A percentile compares a stretch with the other conserved stretches of the same genome.
These are phyloP conservation scores for Polydrusus pterygomalis DNA, from an alignment of 2,888 invertebrate species.

Conservation along the genomic window DNA sequence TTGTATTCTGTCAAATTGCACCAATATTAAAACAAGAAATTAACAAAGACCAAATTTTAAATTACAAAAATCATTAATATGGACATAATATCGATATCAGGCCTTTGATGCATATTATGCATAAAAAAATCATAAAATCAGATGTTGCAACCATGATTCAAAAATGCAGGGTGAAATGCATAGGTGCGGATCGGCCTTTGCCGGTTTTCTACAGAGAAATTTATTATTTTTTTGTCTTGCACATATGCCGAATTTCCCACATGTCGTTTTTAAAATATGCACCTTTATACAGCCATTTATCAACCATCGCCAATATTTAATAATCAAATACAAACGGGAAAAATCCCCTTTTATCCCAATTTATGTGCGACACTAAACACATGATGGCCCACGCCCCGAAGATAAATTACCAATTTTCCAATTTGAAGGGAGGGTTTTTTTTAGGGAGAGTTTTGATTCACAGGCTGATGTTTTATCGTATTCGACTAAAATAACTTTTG, in stretches of 20 bases:
- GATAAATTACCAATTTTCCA: slow-evolving; percentile 50
- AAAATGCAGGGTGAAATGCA: no score
- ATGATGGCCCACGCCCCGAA: slow-evolving; percentile 43
- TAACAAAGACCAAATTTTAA: no score
- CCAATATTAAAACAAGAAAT: no score
- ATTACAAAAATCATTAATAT: no score
- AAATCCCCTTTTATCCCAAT: slow-evolving; percentile 39
- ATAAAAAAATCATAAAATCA: no score
- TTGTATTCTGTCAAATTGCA: no score
- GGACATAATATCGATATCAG: no score
- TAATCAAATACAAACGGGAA: slow-evolving; percentile 49
- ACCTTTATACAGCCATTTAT: slow-evolving; percentile 37
- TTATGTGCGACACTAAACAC: slow-evolving; percentile 52
- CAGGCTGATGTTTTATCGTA: not conserved
- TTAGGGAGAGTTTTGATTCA: slow-evolving; percentile 18
- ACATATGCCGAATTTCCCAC: not conserved
- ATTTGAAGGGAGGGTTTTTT: slow-evolving; percentile 33
- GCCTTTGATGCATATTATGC: no score
- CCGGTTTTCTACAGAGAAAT: no score
- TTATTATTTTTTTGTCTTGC: no score
- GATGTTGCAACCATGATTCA: no score
- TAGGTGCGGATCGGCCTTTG: no score
- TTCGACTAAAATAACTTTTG: not conserved
- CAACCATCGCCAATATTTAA: slow-evolving; percentile 50
- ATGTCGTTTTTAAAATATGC: slow-evolving; percentile 25